Evolutionary conservation across 2,113 vertebrate genomes (phyloP).

Genomic region (Limanda limanda): DNA sequence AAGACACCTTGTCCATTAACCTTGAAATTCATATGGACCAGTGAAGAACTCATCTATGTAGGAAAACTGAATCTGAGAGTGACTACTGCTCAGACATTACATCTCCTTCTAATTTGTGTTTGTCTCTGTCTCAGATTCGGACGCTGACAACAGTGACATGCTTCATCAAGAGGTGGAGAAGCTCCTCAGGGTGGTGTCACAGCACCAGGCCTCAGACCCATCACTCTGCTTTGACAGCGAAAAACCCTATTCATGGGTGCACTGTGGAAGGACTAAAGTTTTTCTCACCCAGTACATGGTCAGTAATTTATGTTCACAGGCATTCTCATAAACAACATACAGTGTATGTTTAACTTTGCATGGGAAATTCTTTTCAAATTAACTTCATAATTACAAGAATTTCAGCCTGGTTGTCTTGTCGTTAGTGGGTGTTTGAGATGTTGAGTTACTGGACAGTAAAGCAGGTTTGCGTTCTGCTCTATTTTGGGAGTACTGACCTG

Average conservation of each 20-base stretch:
- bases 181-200: conserved; percentile 78
- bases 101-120: not conserved
- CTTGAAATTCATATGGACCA: too few species aligned
- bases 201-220: conserved; percentile 17
- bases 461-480: not conserved
- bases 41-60: not conserved
- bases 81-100: not conserved
- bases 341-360: not conserved
- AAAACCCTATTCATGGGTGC: conserved; percentile 70
- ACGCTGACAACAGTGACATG: not conserved
- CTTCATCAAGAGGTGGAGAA: conserved; percentile 68
- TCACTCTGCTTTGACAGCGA: conserved; percentile 12
- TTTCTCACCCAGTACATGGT: conserved; percentile 91
- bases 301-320: conserved; percentile 45
- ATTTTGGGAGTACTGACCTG: conserved; percentile 20
- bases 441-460: not conserved
- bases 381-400: not conserved
- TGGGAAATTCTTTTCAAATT: not conserved
- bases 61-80: conserved; percentile 6
- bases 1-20: too few species aligned
- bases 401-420: not conserved
- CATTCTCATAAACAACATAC: not conserved
- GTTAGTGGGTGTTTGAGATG: not conserved
- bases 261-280: conserved; percentile 92
- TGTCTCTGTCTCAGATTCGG: conserved; percentile 61